Percentiles rank a stretch among this genome's conserved stretches.
Conservation (phyloP, 2,888 invertebrate genomes). For the Phortica magna region DNA sequence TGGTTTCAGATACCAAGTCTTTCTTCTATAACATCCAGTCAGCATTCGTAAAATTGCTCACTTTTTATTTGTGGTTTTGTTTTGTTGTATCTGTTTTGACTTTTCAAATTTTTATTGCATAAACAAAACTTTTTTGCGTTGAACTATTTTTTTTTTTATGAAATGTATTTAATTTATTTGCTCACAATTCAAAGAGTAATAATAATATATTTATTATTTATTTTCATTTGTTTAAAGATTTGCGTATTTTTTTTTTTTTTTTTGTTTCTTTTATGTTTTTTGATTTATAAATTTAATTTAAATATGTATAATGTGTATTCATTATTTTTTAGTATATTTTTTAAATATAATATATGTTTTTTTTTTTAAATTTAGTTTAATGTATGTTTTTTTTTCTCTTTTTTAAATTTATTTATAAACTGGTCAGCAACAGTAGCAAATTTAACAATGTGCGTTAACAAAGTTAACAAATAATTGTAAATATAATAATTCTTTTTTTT, state of each 20-base stretch:
- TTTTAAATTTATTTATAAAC: constrained; percentile 70
- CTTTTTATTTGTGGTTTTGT: constrained; percentile 39
- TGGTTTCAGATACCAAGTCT: too few species aligned
- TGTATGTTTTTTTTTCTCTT: constrained; percentile 47
- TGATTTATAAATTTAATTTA: constrained; percentile 36
- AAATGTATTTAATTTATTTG: not conserved
- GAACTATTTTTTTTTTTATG: not conserved
- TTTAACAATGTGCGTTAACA: constrained; percentile 78
- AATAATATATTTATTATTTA: constrained; percentile 20
- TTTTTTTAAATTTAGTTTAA: constrained; percentile 87
- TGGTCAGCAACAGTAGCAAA: constrained; percentile 79
- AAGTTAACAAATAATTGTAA: constrained; percentile 78
- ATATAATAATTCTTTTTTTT: constrained; percentile 63
- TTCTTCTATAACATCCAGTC: not conserved
- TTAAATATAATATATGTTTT: constrained; percentile 68
- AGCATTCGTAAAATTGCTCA: constrained; percentile 4
- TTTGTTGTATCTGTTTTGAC: constrained; percentile 31
- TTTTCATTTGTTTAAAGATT: constrained; percentile 22
- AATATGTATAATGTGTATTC: constrained; percentile 53
- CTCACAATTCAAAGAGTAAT: constrained; percentile 11
- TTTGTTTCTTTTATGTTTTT: constrained; percentile 25
- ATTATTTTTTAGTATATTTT: constrained; percentile 55
- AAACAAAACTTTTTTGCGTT: constrained; percentile 2
- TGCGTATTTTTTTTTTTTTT: constrained; percentile 17
- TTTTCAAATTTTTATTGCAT: not conserved